Percentiles rank a stretch among this genome's conserved stretches.
These are phyloP conservation scores for Xestia ashworthii DNA, from an alignment of 2,888 invertebrate species.

Conservation along the genomic window DNA sequence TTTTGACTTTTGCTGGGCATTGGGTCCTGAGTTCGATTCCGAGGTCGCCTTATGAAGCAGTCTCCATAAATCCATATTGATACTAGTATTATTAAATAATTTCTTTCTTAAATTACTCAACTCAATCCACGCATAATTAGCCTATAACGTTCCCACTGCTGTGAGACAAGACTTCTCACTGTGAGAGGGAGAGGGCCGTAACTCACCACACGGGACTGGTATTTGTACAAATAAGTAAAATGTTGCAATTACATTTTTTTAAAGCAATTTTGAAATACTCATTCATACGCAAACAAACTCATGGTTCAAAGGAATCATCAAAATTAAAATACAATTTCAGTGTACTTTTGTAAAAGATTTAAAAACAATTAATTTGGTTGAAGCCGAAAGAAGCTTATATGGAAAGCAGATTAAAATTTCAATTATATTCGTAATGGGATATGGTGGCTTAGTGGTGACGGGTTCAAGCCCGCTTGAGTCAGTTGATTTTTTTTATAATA, in stretches of 20 bases:
- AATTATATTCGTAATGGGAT: constrained; percentile 17
- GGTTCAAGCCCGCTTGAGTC: neutral
- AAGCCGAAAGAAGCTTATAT: constrained; percentile 14
- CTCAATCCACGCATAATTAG: neutral
- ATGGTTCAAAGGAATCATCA: constrained; percentile 4
- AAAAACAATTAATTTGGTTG: constrained; percentile 23
- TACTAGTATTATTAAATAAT: neutral
- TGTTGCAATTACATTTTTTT: neutral
- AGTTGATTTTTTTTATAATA: neutral
- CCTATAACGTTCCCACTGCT: neutral
- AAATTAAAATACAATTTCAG: neutral
- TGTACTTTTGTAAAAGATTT: neutral
- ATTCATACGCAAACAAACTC: neutral
- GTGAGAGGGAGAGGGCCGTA: neutral
- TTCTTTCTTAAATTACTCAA: neutral
- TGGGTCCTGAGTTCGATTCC: neutral
- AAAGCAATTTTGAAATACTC: neutral
- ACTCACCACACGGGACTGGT: too few relatives aligned
- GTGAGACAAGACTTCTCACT: neutral
- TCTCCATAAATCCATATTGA: neutral
- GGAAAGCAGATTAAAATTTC: constrained; percentile 28
- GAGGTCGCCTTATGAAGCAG: neutral
- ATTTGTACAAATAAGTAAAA: too few relatives aligned
- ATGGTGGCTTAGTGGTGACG: constrained; percentile 17
- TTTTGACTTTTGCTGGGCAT: neutral